These are phyloP conservation scores for Apantesis nais DNA, from an alignment of 2,888 invertebrate genomes.

Conservation along the genomic window DNA sequence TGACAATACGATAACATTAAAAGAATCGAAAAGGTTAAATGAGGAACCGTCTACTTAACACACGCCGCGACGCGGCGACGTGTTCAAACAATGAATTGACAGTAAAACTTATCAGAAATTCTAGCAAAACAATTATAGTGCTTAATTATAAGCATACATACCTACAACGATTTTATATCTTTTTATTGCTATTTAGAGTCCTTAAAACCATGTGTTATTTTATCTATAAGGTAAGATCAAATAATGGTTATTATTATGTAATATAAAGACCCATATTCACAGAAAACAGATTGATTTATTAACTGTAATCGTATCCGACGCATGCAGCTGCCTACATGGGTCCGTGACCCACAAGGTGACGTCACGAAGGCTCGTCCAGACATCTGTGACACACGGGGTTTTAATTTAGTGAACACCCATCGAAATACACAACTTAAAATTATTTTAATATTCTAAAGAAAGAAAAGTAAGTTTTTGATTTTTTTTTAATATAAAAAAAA, in stretches of 20 bases:
- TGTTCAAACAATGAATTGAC: background rate
- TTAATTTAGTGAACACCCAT: background rate
- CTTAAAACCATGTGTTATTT: background rate
- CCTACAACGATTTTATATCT: background rate
- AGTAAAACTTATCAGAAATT: background rate
- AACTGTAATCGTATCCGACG: constrained; percentile 35
- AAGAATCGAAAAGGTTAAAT: no score
- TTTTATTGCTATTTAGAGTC: background rate
- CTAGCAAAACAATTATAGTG: background rate
- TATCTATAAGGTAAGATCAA: no score
- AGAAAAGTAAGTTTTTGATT: no score
- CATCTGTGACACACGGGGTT: constrained; percentile 7
- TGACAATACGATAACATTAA: no score
- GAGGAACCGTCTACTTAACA: no score
- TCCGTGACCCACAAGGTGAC: constrained; percentile 76
- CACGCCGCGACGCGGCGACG: no score
- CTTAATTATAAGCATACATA: background rate
- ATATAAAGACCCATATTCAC: constrained; percentile 8
- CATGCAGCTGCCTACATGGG: constrained; percentile 50
- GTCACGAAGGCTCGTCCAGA: constrained; percentile 52
- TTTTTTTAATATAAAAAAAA: no score
- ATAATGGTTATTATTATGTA: constrained; percentile 1
- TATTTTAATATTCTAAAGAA: no score
- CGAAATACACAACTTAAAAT: background rate
- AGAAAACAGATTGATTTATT: constrained; percentile 39